A percentile compares a stretch with the other conserved stretches of the same genome.
These are phyloP conservation scores for Ctena decussata DNA, from an alignment of 2,888 invertebrate species.

Conservation along the genomic window DNA sequence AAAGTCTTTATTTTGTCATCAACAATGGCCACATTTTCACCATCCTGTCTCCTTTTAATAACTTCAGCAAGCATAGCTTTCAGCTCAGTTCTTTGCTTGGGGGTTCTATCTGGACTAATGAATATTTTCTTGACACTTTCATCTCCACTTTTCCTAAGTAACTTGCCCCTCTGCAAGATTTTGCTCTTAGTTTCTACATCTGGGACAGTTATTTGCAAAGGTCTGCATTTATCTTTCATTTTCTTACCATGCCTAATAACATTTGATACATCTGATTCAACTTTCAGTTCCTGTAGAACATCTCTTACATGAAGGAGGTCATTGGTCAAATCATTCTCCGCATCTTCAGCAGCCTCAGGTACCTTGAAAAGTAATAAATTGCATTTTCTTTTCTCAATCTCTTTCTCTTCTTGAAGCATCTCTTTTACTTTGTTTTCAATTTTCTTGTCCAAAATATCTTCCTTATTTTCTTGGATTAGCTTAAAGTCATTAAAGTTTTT, in stretches of 20 bases:
- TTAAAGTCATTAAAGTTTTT: not conserved
- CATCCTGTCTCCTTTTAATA: not conserved
- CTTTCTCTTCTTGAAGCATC: too few species aligned
- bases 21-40: not conserved
- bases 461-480: not conserved
- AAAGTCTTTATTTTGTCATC: not conserved
- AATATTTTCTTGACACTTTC: not conserved
- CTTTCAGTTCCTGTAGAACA: not conserved
- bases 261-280: too few species aligned
- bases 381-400: not conserved
- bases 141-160: too few species aligned
- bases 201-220: too few species aligned
- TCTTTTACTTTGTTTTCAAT: too few species aligned
- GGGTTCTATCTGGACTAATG: not conserved
- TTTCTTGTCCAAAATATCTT: not conserved
- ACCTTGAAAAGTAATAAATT: not conserved
- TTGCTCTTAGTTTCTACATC: not conserved
- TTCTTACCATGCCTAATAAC: not conserved
- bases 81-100: not conserved
- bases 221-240: not conserved
- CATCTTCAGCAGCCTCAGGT: not conserved
- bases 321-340: not conserved
- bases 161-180: not conserved
- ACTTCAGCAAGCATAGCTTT: not conserved
- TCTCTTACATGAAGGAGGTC: not conserved